Evolutionary conservation across 2,888 invertebrate species (phyloP).

Genomic region (Lasioglossum figueresi): DNA sequence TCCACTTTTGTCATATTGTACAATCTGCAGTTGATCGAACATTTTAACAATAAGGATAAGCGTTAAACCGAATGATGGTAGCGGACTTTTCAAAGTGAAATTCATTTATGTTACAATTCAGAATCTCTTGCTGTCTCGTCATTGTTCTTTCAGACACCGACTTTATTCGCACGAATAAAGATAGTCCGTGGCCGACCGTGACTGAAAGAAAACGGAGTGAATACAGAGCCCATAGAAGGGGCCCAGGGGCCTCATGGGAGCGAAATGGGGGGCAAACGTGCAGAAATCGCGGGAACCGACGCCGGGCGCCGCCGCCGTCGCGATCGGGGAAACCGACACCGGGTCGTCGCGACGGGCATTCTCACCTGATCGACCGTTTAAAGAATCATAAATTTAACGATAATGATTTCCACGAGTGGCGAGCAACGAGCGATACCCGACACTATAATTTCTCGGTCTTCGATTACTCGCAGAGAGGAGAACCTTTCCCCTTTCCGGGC

Average conservation of each 20-base stretch:
- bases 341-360: slow-evolving; percentile 20
- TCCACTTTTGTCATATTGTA: no score
- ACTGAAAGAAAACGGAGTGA: slow-evolving; percentile 38
- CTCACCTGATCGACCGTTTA: slow-evolving; percentile 60
- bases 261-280: slow-evolving; percentile 13
- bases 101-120: background rate
- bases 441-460: slow-evolving; percentile 62
- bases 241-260: background rate
- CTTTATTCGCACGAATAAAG: slow-evolving; percentile 68
- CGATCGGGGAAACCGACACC: background rate
- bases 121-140: no score
- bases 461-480: slow-evolving; percentile 47
- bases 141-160: background rate
- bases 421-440: slow-evolving; percentile 54
- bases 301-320: background rate
- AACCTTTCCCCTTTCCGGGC: slow-evolving; percentile 26
- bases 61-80: background rate
- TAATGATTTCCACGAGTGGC: slow-evolving; percentile 60
- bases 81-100: background rate
- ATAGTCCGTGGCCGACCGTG: slow-evolving; percentile 70
- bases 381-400: slow-evolving; percentile 60
- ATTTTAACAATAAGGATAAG: background rate
- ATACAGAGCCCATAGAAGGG: background rate
- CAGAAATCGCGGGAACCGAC: slow-evolving; percentile 26
- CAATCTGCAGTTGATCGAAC: no score